Conservation (phyloP, 2,888 invertebrate species). For the Caenorhabditis japonica region DNA sequence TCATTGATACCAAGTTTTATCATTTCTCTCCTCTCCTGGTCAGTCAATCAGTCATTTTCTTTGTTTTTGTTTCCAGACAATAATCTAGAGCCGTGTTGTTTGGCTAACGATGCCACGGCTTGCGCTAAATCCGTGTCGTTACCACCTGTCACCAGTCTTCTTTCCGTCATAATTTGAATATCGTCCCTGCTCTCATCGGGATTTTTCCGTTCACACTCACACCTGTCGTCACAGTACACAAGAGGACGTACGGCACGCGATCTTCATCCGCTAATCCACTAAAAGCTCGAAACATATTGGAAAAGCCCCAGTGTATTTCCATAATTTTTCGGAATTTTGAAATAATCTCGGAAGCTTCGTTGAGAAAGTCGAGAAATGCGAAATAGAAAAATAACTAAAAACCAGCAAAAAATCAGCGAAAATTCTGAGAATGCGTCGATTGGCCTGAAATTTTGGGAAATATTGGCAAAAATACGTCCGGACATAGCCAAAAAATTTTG, state of each 20-base stretch:
- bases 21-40: background rate
- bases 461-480: too few relatives aligned
- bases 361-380: too few relatives aligned
- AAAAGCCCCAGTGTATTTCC: too few relatives aligned
- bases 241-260: slow-evolving; percentile 18
- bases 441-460: too few relatives aligned
- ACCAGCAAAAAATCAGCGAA: too few relatives aligned
- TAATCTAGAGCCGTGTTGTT: slow-evolving; percentile 26
- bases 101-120: slow-evolving; percentile 31
- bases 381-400: too few relatives aligned
- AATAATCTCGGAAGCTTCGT: too few relatives aligned
- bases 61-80: background rate
- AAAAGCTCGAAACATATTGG: too few relatives aligned
- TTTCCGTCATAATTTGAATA: slow-evolving; percentile 42
- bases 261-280: slow-evolving; percentile 25
- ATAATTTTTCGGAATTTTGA: too few relatives aligned
- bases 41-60: slow-evolving; percentile 14
- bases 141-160: slow-evolving; percentile 38
- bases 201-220: slow-evolving; percentile 15
- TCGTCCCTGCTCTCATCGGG: slow-evolving; percentile 8
- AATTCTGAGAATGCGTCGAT: too few relatives aligned
- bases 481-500: too few relatives aligned
- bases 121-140: slow-evolving; percentile 39
- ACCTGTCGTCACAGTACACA: slow-evolving; percentile 58
- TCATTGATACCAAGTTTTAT: slow-evolving; percentile 5